Evolutionary conservation across 2,113 vertebrate species (phyloP), one percentile per base, ranked within the genome.

Genomic region (rat (Rattus norvegicus)): DNA sequence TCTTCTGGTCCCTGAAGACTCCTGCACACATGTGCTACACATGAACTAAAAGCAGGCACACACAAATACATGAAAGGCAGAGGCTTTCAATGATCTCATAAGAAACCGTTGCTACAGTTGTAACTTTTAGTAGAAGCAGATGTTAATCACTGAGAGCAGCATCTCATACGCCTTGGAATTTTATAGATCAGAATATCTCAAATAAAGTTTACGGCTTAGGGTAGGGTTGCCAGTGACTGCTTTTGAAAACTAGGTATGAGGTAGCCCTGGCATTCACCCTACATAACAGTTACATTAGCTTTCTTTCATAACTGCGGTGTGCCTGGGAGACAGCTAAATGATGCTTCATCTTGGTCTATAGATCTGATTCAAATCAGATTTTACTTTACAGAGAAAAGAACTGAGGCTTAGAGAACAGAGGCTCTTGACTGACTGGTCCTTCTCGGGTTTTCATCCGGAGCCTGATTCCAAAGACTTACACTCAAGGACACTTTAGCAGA

Each of bases 241-340:
- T 63, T 90, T 92, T 88, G 20, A 49, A 88, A 85, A 80, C 33
- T 33, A 79, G 36, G 77, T 93, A 83, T 61, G 73, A 90, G 90
- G 14, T 30, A 88, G 76, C 16, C 7, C 2, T 10, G 61, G 67
- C 54, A 24, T 59, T 94, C 33, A 30, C 49, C n/a, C 22, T 19
- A 39, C 28, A 54, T 24, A 92, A 90, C 6, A 36, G n/a, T 1
- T 67, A 22, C 3, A 4, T 36, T 73, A 19, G 39, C 36, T 19
- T 73, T 87, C 86, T n/a, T 70, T 80, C 59, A 56, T 14, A 84
- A 52, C 24, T 63, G 56, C 28, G 39, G 24, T 16, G 11, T 80
- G 52, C 30, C 52, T 86, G 28, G 75, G 43, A 12, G 5, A 16
- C 65, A 30, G 36, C 24, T 75, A 65, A 54, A 70, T 43, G 8